Conservation (phyloP, 2,797 vertebrate genomes). For the Kryptopterus vitreolus region DNA sequence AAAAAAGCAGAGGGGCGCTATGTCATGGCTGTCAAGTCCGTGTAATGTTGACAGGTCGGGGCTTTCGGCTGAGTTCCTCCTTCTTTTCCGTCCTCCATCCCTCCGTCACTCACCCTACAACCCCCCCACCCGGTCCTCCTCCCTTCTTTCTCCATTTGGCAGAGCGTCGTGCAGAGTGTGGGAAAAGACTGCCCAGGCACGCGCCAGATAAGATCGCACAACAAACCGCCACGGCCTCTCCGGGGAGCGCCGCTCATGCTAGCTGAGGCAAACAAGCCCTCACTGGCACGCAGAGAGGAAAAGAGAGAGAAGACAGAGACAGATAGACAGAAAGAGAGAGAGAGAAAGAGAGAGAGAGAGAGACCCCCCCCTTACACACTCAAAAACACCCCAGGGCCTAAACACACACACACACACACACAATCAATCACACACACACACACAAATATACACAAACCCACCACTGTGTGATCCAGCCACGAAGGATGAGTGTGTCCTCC, state of each 20-base stretch:
- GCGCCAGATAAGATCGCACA: slow-evolving; percentile 82
- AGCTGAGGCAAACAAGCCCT: slow-evolving; percentile 75
- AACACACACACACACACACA: slow-evolving; percentile 33
- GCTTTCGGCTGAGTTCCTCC: slow-evolving; percentile 59
- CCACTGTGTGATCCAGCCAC: slow-evolving; percentile 52
- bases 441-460: slow-evolving; percentile 40
- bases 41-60: slow-evolving; percentile 78
- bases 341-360: neutral
- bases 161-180: slow-evolving; percentile 82
- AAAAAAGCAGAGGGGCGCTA: slow-evolving; percentile 63
- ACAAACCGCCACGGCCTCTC: slow-evolving; percentile 75
- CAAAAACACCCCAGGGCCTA: slow-evolving; percentile 35
- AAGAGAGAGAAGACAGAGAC: slow-evolving; percentile 12
- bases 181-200: slow-evolving; percentile 85
- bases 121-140: too few relatives aligned
- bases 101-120: slow-evolving; percentile 35
- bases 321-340: neutral
- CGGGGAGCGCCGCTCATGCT: slow-evolving; percentile 69
- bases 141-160: slow-evolving; percentile 64
- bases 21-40: slow-evolving; percentile 83
- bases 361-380: neutral
- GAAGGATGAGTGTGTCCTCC: slow-evolving; percentile 53
- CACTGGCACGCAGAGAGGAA: slow-evolving; percentile 65
- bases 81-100: slow-evolving; percentile 45
- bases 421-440: slow-evolving; percentile 28